phyloP scores from a whole-genome alignment of 2,113 vertebrate species.

The Epinephelus fuscoguttatus region DNA sequence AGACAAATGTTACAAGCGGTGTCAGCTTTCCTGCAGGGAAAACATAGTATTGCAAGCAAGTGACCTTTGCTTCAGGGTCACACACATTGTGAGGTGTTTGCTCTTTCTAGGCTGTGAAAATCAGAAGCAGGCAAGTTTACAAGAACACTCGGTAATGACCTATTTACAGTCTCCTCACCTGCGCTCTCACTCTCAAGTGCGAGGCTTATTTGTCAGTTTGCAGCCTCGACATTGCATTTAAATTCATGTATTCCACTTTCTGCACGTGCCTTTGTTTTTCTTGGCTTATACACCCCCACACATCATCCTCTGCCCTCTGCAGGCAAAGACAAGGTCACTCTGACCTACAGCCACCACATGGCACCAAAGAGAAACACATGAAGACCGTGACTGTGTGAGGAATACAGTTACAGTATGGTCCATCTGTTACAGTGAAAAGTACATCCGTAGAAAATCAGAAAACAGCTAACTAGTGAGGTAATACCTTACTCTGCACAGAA shows the following conservation, averaged over 20 bases:
- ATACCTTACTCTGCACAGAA: not conserved
- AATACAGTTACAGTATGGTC: not conserved
- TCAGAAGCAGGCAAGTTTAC: slow-evolving; percentile 36
- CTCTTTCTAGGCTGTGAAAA: slow-evolving; percentile 32
- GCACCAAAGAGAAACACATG: slow-evolving; percentile 12
- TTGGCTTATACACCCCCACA: not conserved
- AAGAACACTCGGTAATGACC: slow-evolving; percentile 37
- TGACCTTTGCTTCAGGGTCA: not conserved
- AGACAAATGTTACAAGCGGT: not conserved
- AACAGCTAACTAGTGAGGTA: not conserved
- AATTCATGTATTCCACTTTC: not conserved
- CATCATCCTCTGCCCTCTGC: slow-evolving; percentile 56
- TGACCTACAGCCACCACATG: slow-evolving; percentile 63
- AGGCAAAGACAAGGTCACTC: slow-evolving; percentile 70
- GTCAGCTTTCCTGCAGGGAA: not conserved
- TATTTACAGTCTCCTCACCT: slow-evolving; percentile 51
- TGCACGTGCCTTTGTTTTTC: slow-evolving; percentile 18
- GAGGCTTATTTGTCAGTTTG: not conserved
- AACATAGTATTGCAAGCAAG: not conserved
- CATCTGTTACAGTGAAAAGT: not conserved
- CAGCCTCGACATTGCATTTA: slow-evolving; percentile 16
- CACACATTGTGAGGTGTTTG: slow-evolving; percentile 11
- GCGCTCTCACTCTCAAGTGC: not conserved
- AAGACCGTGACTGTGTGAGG: slow-evolving; percentile 10
- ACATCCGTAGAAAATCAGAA: not conserved